phyloP scores from a whole-genome alignment of 2,888 invertebrate genomes.

The Gisinianus flammeolus region DNA sequence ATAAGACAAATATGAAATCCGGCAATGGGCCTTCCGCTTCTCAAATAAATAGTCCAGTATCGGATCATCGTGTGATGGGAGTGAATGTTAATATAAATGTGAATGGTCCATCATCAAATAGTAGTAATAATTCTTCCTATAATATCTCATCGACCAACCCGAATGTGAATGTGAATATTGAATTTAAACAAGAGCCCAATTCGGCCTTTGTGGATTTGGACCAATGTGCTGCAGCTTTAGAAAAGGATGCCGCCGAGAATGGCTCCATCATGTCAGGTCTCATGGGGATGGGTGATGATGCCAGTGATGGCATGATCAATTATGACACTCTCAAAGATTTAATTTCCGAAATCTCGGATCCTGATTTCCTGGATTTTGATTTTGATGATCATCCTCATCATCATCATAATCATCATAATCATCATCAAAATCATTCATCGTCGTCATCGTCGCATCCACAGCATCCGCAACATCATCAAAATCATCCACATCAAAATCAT shows the following conservation, averaged over 20 bases:
- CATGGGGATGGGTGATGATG: constrained; percentile 71
- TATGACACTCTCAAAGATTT: constrained; percentile 83
- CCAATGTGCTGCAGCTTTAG: constrained; percentile 82
- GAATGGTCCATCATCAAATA: constrained; percentile 20
- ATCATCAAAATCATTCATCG: background rate
- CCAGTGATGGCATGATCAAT: constrained; percentile 76
- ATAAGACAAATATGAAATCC: constrained; percentile 7
- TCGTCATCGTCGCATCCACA: background rate
- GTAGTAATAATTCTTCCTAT: constrained; percentile 32
- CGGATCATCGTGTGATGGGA: constrained; percentile 15
- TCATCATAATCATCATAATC: background rate
- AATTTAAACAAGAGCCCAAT: constrained; percentile 76
- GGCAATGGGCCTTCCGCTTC: background rate
- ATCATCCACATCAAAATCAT: background rate
- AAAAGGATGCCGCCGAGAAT: constrained; percentile 76
- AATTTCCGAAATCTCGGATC: constrained; percentile 84
- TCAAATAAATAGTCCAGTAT: constrained; percentile 26
- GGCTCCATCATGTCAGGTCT: constrained; percentile 74
- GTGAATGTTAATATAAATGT: background rate
- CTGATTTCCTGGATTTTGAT: constrained; percentile 80
- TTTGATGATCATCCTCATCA: constrained; percentile 64
- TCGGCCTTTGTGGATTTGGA: constrained; percentile 85
- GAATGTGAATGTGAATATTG: constrained; percentile 64
- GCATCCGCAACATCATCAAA: background rate
- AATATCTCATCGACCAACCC: background rate